These are phyloP conservation scores for Sebastes wilsoni DNA, from an alignment of 2,797 vertebrate species.

Conservation along the genomic window DNA sequence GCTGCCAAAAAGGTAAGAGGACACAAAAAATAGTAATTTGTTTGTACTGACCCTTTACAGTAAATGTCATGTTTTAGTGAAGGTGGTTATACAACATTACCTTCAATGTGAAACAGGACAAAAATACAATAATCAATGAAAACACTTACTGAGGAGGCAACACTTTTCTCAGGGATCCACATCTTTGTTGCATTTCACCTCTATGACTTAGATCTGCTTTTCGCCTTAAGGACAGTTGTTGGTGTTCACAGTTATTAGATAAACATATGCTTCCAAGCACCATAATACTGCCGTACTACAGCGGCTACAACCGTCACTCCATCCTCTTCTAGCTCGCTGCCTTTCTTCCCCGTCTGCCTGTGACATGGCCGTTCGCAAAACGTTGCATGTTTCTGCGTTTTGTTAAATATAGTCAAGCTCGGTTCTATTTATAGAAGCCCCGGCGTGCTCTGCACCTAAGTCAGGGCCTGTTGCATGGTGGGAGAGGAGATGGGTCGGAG, in stretches of 20 bases:
- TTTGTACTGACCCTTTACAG: background rate
- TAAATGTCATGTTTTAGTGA: background rate
- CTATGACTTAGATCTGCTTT: background rate
- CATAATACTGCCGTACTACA: background rate
- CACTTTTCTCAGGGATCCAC: background rate
- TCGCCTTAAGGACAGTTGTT: background rate
- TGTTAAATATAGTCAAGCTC: constrained; percentile 45
- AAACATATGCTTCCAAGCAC: background rate
- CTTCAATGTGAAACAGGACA: background rate
- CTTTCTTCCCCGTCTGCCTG: background rate
- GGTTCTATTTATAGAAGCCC: constrained; percentile 52
- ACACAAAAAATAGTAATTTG: background rate
- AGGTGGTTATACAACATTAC: background rate
- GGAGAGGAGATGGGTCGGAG: constrained; percentile 48
- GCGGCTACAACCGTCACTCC: background rate
- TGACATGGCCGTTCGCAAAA: constrained; percentile 8
- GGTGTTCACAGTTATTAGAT: background rate
- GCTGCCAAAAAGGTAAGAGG: background rate
- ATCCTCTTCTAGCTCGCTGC: background rate
- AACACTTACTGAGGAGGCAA: background rate
- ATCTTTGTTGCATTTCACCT: background rate
- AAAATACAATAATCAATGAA: background rate
- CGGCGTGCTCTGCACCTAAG: constrained; percentile 14
- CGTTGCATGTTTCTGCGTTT: constrained; percentile 21
- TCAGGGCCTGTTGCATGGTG: constrained; percentile 43